Evolutionary conservation across 2,113 vertebrate genomes (phyloP), one percentile per base, ranked within the genome.

Genomic region (Manacus vitellinus): DNA sequence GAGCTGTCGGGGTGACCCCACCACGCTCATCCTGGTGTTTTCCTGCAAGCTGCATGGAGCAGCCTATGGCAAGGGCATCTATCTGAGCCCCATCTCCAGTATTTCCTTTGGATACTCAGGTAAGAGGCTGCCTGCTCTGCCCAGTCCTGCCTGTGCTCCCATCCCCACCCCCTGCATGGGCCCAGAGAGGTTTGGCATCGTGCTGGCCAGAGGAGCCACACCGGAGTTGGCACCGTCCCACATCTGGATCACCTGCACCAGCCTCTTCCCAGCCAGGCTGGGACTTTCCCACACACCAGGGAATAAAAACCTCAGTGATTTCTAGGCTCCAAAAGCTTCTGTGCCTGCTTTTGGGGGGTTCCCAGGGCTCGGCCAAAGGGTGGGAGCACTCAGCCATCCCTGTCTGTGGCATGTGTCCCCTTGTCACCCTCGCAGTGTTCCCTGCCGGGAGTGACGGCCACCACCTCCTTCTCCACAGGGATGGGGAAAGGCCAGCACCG

Each of bases 81-180:
- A 99, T 99, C 98, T 99, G 97, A 99, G 99, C 99, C 99, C 99
- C 98, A 99, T 99, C 99, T 99, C 99, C 99, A 99, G 99, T 98
- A 99, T 99, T 98, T 99, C 99, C 98, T 99, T 99, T 98, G 99
- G 99, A 99, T 99, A 99, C 97, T 99, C 99, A 99, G 99, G 99
- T 99, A 99, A 98, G 99, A 98, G 89, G 95, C 82, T 93, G 54
- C 82, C 79, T 91, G 28, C 1, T 12, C 59, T 52, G 85, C 86
- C 81, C 11, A 16, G n/a, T 88, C 92, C 91, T 92, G 65, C 81
- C 90, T 95, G 30, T 0, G 8, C 67, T 91, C 77, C 90, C 68
- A 1, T 51, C 86, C 95, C 70, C 39, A 39, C 52, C 81, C 85
- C 94, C 92, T 89, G 92, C 95, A 94, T 78, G 88, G 61, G 75